Percentiles rank a stretch among this genome's conserved stretches.
phyloP scores from a whole-genome alignment of 2,888 invertebrate genomes.

The Eilema depressum region DNA sequence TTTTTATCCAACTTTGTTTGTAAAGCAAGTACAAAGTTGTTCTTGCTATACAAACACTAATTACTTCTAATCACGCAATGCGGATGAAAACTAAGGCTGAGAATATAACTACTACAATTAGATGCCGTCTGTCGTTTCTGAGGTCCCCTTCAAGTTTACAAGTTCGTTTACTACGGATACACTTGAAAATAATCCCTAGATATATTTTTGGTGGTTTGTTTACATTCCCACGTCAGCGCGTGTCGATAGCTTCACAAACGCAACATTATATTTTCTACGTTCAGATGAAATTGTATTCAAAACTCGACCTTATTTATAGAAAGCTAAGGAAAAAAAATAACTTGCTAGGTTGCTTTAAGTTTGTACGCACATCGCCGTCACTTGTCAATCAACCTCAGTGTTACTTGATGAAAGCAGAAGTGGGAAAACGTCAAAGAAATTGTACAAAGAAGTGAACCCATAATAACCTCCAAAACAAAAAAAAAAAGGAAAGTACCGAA shows the following conservation, averaged over 20 bases:
- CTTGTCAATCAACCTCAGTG: slow-evolving; percentile 68
- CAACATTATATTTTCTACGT: slow-evolving; percentile 47
- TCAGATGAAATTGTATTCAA: slow-evolving; percentile 35
- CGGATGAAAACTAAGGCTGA: not conserved
- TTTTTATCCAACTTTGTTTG: slow-evolving; percentile 8
- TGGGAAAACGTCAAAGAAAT: slow-evolving; percentile 57
- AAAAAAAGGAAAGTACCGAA: slow-evolving; percentile 32
- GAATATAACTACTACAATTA: slow-evolving; percentile 7
- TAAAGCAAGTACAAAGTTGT: slow-evolving; percentile 37
- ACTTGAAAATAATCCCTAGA: slow-evolving; percentile 62
- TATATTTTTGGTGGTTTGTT: slow-evolving; percentile 71
- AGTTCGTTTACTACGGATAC: slow-evolving; percentile 48
- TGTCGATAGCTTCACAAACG: slow-evolving; percentile 68
- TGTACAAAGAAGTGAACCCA: slow-evolving; percentile 36
- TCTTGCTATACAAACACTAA: slow-evolving; percentile 38
- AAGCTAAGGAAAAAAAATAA: slow-evolving; percentile 27
- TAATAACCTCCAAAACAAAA: slow-evolving; percentile 36
- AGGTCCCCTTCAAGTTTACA: slow-evolving; percentile 31
- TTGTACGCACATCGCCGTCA: slow-evolving; percentile 58
- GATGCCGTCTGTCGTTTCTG: not conserved
- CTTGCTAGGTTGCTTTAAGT: slow-evolving; percentile 21
- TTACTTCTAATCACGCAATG: slow-evolving; percentile 33
- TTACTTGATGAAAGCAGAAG: slow-evolving; percentile 59
- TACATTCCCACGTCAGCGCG: slow-evolving; percentile 81
- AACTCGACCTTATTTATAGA: slow-evolving; percentile 50